Base-by-base conservation (phyloP, 2,888 invertebrate genomes). In the Leptopilina myrica region DNA sequence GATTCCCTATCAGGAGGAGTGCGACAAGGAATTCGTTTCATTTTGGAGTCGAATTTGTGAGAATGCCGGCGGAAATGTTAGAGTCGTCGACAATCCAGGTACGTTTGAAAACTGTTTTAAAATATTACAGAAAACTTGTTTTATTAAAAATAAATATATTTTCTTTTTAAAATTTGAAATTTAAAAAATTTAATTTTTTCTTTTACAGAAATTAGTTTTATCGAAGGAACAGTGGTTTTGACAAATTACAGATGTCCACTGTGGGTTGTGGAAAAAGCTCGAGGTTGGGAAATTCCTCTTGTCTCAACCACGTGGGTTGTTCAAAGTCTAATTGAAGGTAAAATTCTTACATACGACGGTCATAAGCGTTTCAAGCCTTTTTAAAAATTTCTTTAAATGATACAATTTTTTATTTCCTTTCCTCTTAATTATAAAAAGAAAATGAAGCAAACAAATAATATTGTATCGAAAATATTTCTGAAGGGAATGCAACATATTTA, bases 291-390 rank as follows among this genome's bases (percentile, higher is more conserved):
- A 78, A 92, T 94, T n/a, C 95, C 95, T 0, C 86, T 96, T 0
- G 94, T 96, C 0, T 94, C 95, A 0, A 94, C 95, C 0, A 93
- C 93, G 2, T 96, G 96, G 96, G 92, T 96, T 0, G 93, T 95
- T 5, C 95, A 96, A 86, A 94, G 94, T 84, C 91, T 96, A 62
- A 94, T 96, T 80, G 94, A 94, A 85, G 95, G 95, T 2, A 92
- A 92, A 78, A 90, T 93, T 59, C 81, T 93, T 82, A 85, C 91
- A 0, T 93, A 93, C 8, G 92, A 93, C 85, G 91, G 92, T 80
- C 93, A 94, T 89, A 49, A 33, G 56, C 73, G 73, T 56, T 73
- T 73, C 49, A 73, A 53, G 9, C 73, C 73, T 26, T 73, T 73
- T 9, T 73, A 73, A 73, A 43, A n/a, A 56, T 26, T 26, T 20